Base-by-base conservation (phyloP, 2,888 invertebrate species). In the Oligia latruncula region DNA sequence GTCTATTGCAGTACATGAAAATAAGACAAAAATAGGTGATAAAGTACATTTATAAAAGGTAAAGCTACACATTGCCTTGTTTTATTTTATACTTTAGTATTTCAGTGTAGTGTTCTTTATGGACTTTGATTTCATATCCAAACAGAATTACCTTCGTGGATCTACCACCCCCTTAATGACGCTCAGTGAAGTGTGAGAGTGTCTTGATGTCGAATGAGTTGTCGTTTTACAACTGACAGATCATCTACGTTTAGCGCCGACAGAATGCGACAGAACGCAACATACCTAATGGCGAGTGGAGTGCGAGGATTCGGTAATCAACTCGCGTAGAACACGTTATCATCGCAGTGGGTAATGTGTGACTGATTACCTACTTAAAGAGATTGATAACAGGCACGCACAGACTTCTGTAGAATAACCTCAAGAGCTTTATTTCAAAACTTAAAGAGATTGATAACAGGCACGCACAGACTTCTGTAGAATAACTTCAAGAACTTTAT, bases 171-270 rank as follows among this genome's bases (percentile, higher is more conserved):
- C 74, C 89, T 87, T 94, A 94, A 94, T 93, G 94, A 94, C 87
- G 89, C 87, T 89, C 90, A 90, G 90, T 90, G 92, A 91, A 91
- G 92, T 92, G 93, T 92, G 89, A 89, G 89, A 89, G 88, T 90
- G 90, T 90, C 89, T 89, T 89, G 90, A 89, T 94, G 90, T 93
- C 92, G 93, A 95, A 95, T 95, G 95, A 95, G 94, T 92, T 93
- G 94, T 95, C 93, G 90, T 95, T 94, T 92, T 88, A 88, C 89
- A 87, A 90, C 87, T 93, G 94, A 93, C 93, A 92, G 93, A 88
- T 90, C 90, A 92, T 92, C 90, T 87, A 85, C 87, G 86, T 85
- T 87, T 87, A 81, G 74, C 71, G 80, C 43, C 78, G 80, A 52
- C 84, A 58, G 70, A 77, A 76, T 75, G 43, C 55, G 77, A 78